Conservation (phyloP, 2,113 vertebrate genomes). For the Bubalus kerabau region DNA sequence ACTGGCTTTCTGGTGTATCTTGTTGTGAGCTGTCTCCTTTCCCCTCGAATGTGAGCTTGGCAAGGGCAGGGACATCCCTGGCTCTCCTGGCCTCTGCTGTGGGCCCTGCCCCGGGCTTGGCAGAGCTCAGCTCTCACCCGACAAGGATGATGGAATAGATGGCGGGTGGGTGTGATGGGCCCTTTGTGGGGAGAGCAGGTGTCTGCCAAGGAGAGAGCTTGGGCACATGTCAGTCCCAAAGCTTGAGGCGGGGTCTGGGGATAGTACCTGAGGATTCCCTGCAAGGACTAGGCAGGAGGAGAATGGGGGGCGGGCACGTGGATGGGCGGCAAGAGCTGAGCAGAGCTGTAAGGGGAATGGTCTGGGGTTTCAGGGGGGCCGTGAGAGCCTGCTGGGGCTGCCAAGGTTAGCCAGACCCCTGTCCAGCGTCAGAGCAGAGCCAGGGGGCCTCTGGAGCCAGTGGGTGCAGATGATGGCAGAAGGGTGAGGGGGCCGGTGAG, state of each 20-base stretch:
- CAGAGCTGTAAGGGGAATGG: neutral
- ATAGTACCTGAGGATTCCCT: neutral
- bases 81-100: neutral
- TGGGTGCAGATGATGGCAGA: neutral
- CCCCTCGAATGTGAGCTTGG: neutral
- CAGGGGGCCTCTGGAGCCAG: neutral
- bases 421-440: neutral
- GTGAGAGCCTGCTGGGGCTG: neutral
- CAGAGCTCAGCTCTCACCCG: neutral
- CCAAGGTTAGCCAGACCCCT: neutral
- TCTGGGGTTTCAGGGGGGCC: fast-evolving
- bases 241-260: neutral
- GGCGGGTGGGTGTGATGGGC: neutral
- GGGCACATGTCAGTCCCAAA: neutral
- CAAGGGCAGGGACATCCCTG: neutral
- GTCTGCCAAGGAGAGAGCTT: neutral
- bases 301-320: too few relatives aligned
- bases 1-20: neutral
- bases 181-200: neutral
- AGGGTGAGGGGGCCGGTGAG: neutral
- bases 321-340: neutral
- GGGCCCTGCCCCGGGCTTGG: too few relatives aligned
- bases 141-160: fast-evolving
- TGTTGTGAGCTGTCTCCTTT: neutral
- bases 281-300: neutral